Conservation (phyloP, 2,797 vertebrate species). For the Chrysolophus pictus region DNA sequence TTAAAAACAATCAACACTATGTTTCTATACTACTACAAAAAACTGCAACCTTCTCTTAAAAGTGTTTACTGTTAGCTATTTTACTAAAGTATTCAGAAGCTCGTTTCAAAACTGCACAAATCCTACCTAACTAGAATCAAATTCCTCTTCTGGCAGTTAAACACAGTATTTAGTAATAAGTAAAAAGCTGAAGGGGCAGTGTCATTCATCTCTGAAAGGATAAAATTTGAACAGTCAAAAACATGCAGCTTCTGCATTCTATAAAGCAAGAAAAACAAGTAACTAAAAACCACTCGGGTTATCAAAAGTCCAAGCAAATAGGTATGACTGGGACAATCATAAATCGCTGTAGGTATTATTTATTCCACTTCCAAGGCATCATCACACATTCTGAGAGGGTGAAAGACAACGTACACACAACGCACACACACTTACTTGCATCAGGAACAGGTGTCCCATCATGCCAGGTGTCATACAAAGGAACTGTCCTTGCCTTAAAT, state of each 20-base stretch:
- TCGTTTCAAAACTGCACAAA: neutral
- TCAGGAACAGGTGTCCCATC: constrained; percentile 50
- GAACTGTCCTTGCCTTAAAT: constrained; percentile 59
- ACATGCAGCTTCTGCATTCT: neutral
- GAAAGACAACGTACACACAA: neutral
- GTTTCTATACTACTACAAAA: neutral
- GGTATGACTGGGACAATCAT: neutral
- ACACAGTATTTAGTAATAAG: neutral
- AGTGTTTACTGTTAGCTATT: neutral
- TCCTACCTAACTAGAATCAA: neutral
- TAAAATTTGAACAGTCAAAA: neutral
- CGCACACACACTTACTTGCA: constrained; percentile 44
- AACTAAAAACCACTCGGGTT: neutral
- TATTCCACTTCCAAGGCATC: neutral
- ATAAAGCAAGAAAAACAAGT: neutral
- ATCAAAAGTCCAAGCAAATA: neutral
- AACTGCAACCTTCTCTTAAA: neutral
- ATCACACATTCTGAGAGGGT: neutral
- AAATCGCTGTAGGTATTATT: neutral
- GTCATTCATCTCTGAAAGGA: neutral
- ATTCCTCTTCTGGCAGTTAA: neutral
- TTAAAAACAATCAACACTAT: neutral
- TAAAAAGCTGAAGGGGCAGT: neutral
- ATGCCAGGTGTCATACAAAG: constrained; percentile 45
- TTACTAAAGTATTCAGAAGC: neutral